Conservation (phyloP, 2,113 vertebrate genomes). For the Pandion haliaetus region DNA sequence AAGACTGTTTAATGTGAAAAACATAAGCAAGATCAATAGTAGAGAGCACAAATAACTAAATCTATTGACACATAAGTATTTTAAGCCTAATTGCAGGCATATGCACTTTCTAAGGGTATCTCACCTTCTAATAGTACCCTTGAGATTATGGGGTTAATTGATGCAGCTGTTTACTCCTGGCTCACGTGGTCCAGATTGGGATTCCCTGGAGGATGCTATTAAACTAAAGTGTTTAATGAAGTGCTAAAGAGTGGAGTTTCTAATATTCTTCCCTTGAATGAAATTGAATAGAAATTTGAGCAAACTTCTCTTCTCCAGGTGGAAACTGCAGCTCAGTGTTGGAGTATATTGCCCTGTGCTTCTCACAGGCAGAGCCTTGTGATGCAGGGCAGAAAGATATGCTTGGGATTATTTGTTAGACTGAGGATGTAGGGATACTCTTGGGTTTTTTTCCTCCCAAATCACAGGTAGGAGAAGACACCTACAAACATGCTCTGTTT, state of each 20-base stretch:
- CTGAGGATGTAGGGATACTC: neutral
- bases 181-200: conserved; percentile 77
- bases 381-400: neutral
- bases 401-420: neutral
- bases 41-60: conserved; percentile 73
- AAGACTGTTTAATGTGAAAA: conserved; percentile 60
- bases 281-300: neutral
- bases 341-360: neutral
- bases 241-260: conserved; percentile 83
- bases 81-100: conserved; percentile 83
- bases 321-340: neutral
- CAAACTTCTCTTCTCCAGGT: neutral
- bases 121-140: conserved; percentile 82
- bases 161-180: conserved; percentile 90
- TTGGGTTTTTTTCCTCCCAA: neutral
- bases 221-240: conserved; percentile 88
- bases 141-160: conserved; percentile 86
- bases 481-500: neutral
- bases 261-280: conserved; percentile 35
- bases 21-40: conserved; percentile 67
- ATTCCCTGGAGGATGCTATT: conserved; percentile 87
- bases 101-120: conserved; percentile 85
- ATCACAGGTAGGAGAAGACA: neutral
- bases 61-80: conserved; percentile 77
- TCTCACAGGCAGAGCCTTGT: neutral